Conservation (phyloP, 1,140 invertebrate species). For the Papilio machaon region DNA sequence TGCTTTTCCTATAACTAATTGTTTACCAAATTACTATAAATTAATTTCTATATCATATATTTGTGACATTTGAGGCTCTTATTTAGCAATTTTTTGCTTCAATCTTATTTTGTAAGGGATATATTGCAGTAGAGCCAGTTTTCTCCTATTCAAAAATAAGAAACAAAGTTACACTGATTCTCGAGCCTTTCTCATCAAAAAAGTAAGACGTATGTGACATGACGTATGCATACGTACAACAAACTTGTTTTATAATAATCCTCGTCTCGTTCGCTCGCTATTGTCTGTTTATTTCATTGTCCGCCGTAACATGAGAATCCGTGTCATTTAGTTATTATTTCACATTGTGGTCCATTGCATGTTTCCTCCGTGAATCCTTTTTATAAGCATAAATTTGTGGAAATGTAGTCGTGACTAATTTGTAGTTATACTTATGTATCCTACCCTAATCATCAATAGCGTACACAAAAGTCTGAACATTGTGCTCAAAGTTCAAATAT, state of each 20-base stretch:
- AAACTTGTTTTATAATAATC: slow-evolving; percentile 25
- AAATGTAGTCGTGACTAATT: background rate
- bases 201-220: slow-evolving; percentile 15
- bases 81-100: background rate
- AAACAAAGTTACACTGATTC: background rate
- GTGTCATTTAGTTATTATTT: slow-evolving; percentile 25
- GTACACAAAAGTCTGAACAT: background rate
- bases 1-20: too few species aligned
- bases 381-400: slow-evolving; percentile 14
- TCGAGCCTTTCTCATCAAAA: slow-evolving; percentile 7
- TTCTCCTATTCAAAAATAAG: background rate
- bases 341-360: slow-evolving; percentile 24
- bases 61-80: background rate
- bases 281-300: slow-evolving; percentile 31
- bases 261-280: slow-evolving; percentile 4
- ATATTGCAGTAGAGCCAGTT: background rate
- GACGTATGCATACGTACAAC: slow-evolving; percentile 1
- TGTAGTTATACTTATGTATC: background rate
- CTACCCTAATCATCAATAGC: background rate
- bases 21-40: too few species aligned
- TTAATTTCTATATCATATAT: background rate
- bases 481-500: background rate
- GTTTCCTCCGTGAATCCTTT: slow-evolving; percentile 19
- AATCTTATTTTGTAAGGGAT: background rate
- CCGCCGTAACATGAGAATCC: slow-evolving; percentile 28